Evolutionary conservation across 2,113 vertebrate genomes (phyloP), one percentile per base, ranked within the genome.

Genomic region (Papio anubis): DNA sequence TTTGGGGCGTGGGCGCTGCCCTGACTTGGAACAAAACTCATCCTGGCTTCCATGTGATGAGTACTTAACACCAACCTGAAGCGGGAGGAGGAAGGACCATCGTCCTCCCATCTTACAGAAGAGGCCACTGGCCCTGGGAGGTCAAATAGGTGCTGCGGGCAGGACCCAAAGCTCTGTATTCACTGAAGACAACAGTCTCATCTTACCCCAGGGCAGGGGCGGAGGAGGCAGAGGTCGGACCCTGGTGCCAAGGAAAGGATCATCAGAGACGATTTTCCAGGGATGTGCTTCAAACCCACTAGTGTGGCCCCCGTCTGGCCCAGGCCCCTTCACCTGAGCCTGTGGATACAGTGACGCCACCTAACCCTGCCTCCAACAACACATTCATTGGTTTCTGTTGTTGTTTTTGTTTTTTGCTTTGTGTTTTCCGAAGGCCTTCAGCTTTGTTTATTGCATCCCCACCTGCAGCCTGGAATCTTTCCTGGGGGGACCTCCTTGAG

Each of bases 91-190:
- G 72, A 4, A 38, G 64, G 12, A 14, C 61, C 61, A n/a, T 6
- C 16, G 0, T n/a, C 18, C 40, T 9, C 9, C 10, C 3, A 0
- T 9, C 13, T 27, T 21, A 27, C 21, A 16, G 70, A n/a, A 3
- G 35, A 52, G 27, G 21, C 9, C 32, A 2, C 30, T 14, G 8
- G 7, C 40, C 40, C 30, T 4, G 30, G 13, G 72, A 68, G 2
- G 14, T 7, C 1, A 3, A 3, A 35, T 3, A 8, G 30, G 17
- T 68, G 17, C n/a, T 27, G 7, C 16, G 1, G 10, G 45, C 0
- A 0, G 55, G 27, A 30, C 68, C 85, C n/a, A 32, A 50, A 79
- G 6, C 5, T n/a, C 76, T 32, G 11, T 10, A 6, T n/a, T 61
- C 50, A 7, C 80, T n/a, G 0, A 23, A 7, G 2, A 12, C 27